Base-by-base conservation (phyloP, 30 jellyfish, hydroid and myxozoan genomes). In the Nemopilema nomurai region DNA sequence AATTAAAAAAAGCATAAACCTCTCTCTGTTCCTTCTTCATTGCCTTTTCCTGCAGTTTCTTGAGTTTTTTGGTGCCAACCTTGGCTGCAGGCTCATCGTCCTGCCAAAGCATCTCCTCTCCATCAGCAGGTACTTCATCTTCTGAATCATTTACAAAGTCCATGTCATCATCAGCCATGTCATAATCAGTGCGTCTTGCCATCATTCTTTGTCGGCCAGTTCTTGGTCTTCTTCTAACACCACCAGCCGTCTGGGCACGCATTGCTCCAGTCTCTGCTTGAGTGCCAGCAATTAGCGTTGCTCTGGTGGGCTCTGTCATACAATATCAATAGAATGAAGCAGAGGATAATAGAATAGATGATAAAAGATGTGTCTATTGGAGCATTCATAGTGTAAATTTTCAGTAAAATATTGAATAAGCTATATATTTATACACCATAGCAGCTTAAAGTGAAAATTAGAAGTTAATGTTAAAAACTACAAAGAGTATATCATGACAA, bases 11-110 rank as follows among this genome's bases (percentile, higher is more conserved):
- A 28, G 8, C 22, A 23, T 70, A n/a, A 32, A 94, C 99, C 89
- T 94, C 96, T 73, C 97, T 62, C 63, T 73, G 79, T 28, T 94
- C 99, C 67, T 87, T 90, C 32, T 89, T 94, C 90, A 88, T 90
- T n/a, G 99, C 99, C 65, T 94, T 94, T 81, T 78, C 93, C 80
- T 89, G 96, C 63, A 94, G 29, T 71, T 86, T 94, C 66, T 71
- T 80, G 87, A 73, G 75, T 65, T 94, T 94, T 70, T 94, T 94
- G 13, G 97, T 91, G 17, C 99, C 99, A 18, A 94, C 53, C 77
- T 94, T 94, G 51, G 90, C 97, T 27, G 79, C 49, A 25, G 96
- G 84, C 64, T 79, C 96, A 31, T 84, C 97, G 28, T 90, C 99
- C 28, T 86, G 83, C 92, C 96, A 83, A 6, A 89, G 87, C n/a